Base-by-base conservation (phyloP, 2,797 vertebrate species). In the Orestias chungarensis region DNA sequence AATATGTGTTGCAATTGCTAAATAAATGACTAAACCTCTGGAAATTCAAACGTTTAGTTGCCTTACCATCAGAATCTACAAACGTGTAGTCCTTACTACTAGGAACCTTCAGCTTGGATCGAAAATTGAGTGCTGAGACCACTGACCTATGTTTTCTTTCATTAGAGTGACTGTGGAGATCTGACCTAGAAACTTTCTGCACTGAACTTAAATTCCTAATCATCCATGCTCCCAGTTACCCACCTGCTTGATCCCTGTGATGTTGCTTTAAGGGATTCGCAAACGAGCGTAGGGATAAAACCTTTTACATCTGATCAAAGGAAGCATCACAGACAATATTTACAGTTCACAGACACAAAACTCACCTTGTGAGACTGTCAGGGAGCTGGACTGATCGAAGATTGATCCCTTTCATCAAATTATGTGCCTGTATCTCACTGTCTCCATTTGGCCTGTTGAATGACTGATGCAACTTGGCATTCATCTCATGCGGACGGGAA, bases 381-480 rank as follows among this genome's bases (percentile, higher is more conserved):
- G 72, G 67, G 66, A 77, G 82, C 1, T 47, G 66, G 42, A 70
- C 54, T 70, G 85, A 89, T 89, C 75, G 84, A 88, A 76, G 74
- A 85, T 64, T 6, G 54, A 50, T 27, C 52, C 33, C 70, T 7
- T 40, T 49, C 64, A 62, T 86, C 81, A 75, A 73, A 83, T 77
- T 40, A 61, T 40, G 35, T 25, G 46, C 31, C 71, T 33, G 55
- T 68, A 64, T 87, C 79, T 79, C 23, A 2, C 55, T 64, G 83
- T 75, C 90, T 89, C 89, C 31, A 42, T 83, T 75, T 64, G 11
- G 10, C 68, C 6, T 40, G 64, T 23, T 65, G 68, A 65, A 70
- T 86, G 80, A 89, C 83, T 80, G 81, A 89, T 79, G 70, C 74
- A 66, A 33, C 47, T 42, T 82, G 81, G 68, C 82, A 79, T 85